Conservation (phyloP, 1,140 invertebrate species). For the Heliconius himera region DNA sequence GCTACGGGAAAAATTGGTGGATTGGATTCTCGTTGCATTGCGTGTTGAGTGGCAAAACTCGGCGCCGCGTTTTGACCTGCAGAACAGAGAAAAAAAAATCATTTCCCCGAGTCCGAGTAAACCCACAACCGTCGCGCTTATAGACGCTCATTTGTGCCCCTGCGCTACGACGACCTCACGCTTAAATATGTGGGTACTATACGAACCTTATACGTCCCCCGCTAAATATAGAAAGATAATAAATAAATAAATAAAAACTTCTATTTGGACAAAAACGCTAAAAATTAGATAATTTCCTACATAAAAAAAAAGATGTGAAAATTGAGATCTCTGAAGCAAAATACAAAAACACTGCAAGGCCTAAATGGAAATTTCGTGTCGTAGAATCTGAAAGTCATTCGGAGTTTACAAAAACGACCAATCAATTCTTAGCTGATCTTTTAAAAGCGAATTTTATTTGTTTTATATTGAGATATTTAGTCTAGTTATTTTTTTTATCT, state of each 20-base stretch:
- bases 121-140: too few species aligned
- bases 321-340: background rate
- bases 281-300: background rate
- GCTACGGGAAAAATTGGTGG: too few species aligned
- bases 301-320: background rate
- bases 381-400: slow-evolving; percentile 11
- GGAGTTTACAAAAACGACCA: background rate
- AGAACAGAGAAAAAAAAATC: too few species aligned
- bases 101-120: too few species aligned
- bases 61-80: too few species aligned
- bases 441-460: background rate
- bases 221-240: too few species aligned
- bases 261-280: background rate
- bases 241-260: background rate
- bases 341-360: background rate
- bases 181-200: too few species aligned
- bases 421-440: background rate
- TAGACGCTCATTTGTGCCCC: too few species aligned
- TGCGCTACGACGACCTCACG: too few species aligned
- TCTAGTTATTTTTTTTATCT: background rate
- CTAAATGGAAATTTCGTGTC: slow-evolving; percentile 1
- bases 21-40: too few species aligned
- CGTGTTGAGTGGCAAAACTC: too few species aligned
- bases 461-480: background rate
- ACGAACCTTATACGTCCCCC: too few species aligned